Conservation (phyloP, 2,888 invertebrate genomes). For the Zygogramma bicolorata region DNA sequence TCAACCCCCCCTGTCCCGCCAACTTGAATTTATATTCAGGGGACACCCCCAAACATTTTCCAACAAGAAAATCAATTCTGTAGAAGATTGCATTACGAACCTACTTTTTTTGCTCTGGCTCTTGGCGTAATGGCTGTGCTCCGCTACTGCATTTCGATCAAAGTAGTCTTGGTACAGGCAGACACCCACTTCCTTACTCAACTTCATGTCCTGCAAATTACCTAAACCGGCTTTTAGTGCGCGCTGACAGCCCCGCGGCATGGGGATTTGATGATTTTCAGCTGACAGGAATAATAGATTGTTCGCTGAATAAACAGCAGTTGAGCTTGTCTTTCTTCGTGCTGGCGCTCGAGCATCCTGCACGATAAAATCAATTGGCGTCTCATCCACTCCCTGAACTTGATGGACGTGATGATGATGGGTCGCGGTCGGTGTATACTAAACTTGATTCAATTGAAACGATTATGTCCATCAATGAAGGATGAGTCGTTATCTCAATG, state of each 20-base stretch:
- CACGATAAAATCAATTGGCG: background rate
- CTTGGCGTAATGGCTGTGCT: too few relatives aligned
- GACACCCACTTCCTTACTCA: constrained; percentile 37
- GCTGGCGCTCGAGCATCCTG: background rate
- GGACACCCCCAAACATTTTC: too few relatives aligned
- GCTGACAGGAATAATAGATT: constrained; percentile 26
- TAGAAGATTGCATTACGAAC: too few relatives aligned
- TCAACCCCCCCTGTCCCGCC: too few relatives aligned
- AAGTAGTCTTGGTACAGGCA: constrained; percentile 36
- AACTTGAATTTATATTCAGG: too few relatives aligned
- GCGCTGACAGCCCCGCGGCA: constrained; percentile 32
- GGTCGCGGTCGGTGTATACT: background rate
- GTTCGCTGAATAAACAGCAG: constrained; percentile 19
- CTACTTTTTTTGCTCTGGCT: too few relatives aligned
- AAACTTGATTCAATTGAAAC: background rate
- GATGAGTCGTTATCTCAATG: too few relatives aligned
- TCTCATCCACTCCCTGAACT: background rate
- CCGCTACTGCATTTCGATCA: constrained; percentile 8
- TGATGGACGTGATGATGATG: background rate
- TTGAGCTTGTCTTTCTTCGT: background rate
- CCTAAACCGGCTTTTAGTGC: constrained; percentile 31
- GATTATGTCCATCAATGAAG: background rate
- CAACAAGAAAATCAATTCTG: too few relatives aligned
- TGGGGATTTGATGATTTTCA: constrained; percentile 31
- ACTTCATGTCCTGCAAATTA: constrained; percentile 38